Evolutionary conservation across 2,113 vertebrate species (phyloP).

Genomic region (Cepphus grylle): DNA sequence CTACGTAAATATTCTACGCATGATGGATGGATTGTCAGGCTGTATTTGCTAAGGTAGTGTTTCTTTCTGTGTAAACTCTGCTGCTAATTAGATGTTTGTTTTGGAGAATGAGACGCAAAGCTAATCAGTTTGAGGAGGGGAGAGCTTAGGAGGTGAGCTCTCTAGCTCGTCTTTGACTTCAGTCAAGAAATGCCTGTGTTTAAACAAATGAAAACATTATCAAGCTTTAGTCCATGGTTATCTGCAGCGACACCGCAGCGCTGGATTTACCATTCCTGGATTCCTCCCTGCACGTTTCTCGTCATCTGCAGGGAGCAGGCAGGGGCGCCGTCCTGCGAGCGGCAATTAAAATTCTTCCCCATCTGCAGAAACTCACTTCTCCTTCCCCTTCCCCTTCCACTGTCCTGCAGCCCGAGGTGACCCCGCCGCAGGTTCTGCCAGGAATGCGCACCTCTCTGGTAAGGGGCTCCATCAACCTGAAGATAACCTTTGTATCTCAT

Average conservation of each 20-base stretch:
- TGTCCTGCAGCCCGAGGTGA: background rate
- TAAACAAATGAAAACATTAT: slow-evolving; percentile 38
- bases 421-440: background rate
- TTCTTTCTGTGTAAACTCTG: slow-evolving; percentile 50
- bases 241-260: background rate
- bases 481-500: background rate
- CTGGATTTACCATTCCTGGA: background rate
- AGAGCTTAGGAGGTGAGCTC: slow-evolving; percentile 13
- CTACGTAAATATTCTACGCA: background rate
- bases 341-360: background rate
- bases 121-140: slow-evolving; percentile 12
- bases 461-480: background rate
- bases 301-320: background rate
- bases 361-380: background rate
- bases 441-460: accelerated
- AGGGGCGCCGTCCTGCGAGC: background rate
- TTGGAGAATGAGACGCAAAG: background rate
- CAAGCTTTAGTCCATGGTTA: background rate
- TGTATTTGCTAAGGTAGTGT: slow-evolving; percentile 34
- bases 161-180: background rate
- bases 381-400: background rate
- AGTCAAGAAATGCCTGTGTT: background rate
- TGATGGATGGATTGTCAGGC: background rate
- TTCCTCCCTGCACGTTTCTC: background rate
- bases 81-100: slow-evolving; percentile 49